phyloP scores from a whole-genome alignment of 1,140 invertebrate genomes.

The Heliothis virescens region DNA sequence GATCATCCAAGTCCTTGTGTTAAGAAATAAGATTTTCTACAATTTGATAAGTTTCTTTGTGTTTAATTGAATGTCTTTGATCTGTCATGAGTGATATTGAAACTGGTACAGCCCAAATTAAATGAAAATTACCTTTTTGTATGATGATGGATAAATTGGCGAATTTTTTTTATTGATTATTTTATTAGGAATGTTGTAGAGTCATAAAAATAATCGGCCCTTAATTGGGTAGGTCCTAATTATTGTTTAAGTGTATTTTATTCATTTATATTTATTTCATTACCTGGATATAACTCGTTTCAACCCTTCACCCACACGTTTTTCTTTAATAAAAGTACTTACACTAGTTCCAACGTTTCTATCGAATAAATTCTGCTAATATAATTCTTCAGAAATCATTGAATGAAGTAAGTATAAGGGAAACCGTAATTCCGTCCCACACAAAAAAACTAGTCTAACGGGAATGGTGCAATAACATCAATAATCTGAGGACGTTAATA shows the following conservation, averaged over 20 bases:
- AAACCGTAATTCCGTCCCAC: neutral
- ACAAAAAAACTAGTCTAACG: neutral
- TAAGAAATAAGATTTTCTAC: slow-evolving; percentile 11
- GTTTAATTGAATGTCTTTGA: slow-evolving; percentile 19
- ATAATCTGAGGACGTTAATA: slow-evolving; percentile 36
- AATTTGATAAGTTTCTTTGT: slow-evolving; percentile 5
- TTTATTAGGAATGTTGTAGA: neutral
- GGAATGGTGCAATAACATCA: slow-evolving; percentile 35
- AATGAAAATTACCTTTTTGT: slow-evolving; percentile 3
- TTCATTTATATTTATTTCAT: no score
- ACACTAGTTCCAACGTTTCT: neutral
- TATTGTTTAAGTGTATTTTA: no score
- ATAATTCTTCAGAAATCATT: slow-evolving; percentile 4
- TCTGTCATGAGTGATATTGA: slow-evolving; percentile 23
- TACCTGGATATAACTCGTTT: no score
- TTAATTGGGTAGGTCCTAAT: no score
- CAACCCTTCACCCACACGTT: no score
- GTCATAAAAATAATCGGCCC: neutral
- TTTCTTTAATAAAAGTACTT: neutral
- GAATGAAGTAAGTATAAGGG: slow-evolving; percentile 6
- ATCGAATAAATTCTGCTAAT: neutral
- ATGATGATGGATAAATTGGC: neutral
- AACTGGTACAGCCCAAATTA: neutral
- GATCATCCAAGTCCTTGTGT: neutral
- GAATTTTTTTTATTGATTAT: neutral